Evolutionary conservation across 2,113 vertebrate species (phyloP).

Genomic region (Mormyrus iriodes): DNA sequence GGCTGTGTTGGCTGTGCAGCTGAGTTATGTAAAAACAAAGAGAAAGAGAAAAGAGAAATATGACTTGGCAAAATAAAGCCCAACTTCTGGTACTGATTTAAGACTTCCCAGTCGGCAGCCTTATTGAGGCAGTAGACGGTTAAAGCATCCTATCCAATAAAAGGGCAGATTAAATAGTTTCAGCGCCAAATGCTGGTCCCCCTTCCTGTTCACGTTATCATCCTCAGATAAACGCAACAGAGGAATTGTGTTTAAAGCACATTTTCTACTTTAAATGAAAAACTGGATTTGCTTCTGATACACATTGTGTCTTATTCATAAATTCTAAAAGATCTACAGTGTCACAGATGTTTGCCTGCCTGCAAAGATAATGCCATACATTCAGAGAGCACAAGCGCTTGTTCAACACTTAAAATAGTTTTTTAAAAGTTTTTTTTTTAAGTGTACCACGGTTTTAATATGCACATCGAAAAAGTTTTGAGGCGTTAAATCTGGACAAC

Average conservation of each 20-base stretch:
- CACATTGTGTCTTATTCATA: slow-evolving; percentile 1
- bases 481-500: not conserved
- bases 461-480: not conserved
- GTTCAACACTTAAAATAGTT: not conserved
- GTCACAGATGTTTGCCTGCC: not conserved
- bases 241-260: slow-evolving; percentile 36
- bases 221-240: slow-evolving; percentile 39
- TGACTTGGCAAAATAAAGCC: slow-evolving; percentile 39
- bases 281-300: slow-evolving; percentile 43
- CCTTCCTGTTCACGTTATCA: slow-evolving; percentile 33
- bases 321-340: not conserved
- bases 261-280: slow-evolving; percentile 30
- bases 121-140: slow-evolving; percentile 28
- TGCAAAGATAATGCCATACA: not conserved
- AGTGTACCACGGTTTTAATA: not conserved
- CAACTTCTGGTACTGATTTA: slow-evolving; percentile 45
- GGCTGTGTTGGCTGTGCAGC: slow-evolving; percentile 18
- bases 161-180: slow-evolving; percentile 47
- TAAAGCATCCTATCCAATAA: slow-evolving; percentile 37
- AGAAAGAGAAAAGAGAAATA: slow-evolving; percentile 21
- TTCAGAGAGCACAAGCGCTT: not conserved
- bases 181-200: slow-evolving; percentile 25
- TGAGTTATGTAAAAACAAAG: slow-evolving; percentile 11
- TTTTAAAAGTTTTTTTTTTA: no score
- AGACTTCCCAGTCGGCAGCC: slow-evolving; percentile 38